These are phyloP conservation scores for Rhinatrema bivittatum DNA, from an alignment of 2,797 vertebrate species.

Conservation along the genomic window DNA sequence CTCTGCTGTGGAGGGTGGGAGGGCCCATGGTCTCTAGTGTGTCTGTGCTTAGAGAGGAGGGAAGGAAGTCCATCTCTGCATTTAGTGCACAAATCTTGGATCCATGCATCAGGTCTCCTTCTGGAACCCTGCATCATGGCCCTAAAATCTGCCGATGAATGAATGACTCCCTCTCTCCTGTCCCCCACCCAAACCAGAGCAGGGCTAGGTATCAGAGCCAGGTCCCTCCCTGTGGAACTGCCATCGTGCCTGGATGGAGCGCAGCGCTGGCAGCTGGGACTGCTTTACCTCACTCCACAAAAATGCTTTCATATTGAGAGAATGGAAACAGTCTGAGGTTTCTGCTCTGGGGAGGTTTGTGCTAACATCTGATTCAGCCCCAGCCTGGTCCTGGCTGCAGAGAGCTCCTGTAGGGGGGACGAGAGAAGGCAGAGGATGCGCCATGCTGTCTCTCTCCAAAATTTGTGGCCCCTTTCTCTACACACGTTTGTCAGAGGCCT, in stretches of 20 bases:
- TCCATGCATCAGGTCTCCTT: too few relatives aligned
- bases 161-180: too few relatives aligned
- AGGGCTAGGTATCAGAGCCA: too few relatives aligned
- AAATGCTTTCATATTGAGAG: constrained; percentile 76
- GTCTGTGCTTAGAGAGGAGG: too few relatives aligned
- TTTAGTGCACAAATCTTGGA: too few relatives aligned
- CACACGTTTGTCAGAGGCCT: not conserved
- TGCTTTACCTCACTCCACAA: constrained; percentile 79
- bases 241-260: constrained; percentile 25
- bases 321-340: constrained; percentile 66
- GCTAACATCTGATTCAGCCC: constrained; percentile 47
- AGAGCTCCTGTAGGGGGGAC: constrained; percentile 31
- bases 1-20: too few relatives aligned
- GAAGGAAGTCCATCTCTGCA: too few relatives aligned
- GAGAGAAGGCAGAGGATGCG: constrained; percentile 1
- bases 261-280: constrained; percentile 66
- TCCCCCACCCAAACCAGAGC: too few relatives aligned
- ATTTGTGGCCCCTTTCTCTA: not conserved
- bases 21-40: too few relatives aligned
- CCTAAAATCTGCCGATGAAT: too few relatives aligned
- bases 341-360: constrained; percentile 44
- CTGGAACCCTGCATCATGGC: too few relatives aligned
- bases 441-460: constrained; percentile 4
- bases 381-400: constrained; percentile 30
- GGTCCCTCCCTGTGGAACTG: too few relatives aligned